Base-by-base conservation (phyloP, 2,888 invertebrate species). In the Acleris laterana region DNA sequence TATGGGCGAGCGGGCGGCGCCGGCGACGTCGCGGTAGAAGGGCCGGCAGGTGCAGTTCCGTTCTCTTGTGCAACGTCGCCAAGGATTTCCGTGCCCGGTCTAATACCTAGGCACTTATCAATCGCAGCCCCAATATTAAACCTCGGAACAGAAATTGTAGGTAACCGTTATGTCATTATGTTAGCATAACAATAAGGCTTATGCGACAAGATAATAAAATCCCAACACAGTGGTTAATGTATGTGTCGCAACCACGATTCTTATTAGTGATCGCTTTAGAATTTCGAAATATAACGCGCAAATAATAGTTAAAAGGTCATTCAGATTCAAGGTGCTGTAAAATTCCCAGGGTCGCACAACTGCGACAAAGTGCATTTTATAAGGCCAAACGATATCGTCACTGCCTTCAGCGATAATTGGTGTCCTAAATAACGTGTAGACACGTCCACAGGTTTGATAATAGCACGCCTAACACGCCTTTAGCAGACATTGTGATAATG, bases 21-120 rank as follows among this genome's bases (percentile, higher is more conserved):
- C 53, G 60, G 2, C 9, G n/a, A n/a, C n/a, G n/a, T n/a, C n/a
- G n/a, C n/a, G n/a, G 56, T 46, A 20, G 55, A 46, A 60, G 60
- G 65, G 55, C 60, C 42, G 42, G 32, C 28, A 25, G 28, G 46
- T 25, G 50, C 51, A 66, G 56, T 66, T 66, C 66, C 66, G 66
- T 25, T 62, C 61, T 48, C 65, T 66, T 66, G 66, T 65, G 57
- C 61, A 62, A 65, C 51, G 53, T 61, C 62, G 52, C 51, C 61
- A 59, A 68, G 65, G 65, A 68, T 61, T 46, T 68, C 64, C 68
- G 65, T 32, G 61, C 64, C 42, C 38, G 6, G 7, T 55, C 42
- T 42, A 63, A 57, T 62, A 42, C 55, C n/a, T 48, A 17, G 20
- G 6, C 48, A n/a, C 16, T 46, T 46, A 46, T 16, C 46, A 46